Percentiles rank a stretch among this genome's conserved stretches.
Conservation (phyloP, 2,113 vertebrate genomes). For the Spea bombifrons region DNA sequence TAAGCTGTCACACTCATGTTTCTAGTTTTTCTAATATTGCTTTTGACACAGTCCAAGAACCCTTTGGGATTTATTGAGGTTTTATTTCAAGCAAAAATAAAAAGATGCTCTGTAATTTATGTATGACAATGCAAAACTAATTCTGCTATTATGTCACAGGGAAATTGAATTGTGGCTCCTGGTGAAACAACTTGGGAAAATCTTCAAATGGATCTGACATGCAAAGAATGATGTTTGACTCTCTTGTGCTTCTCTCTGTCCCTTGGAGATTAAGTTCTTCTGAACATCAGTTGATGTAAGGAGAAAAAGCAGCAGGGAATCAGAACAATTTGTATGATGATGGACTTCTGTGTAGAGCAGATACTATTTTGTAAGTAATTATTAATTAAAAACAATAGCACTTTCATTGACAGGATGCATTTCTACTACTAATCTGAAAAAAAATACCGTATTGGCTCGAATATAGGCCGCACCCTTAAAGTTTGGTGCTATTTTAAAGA, state of each 20-base stretch:
- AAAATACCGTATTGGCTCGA: too few relatives aligned
- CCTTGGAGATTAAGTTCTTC: conserved; percentile 4
- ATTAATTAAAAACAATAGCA: too few relatives aligned
- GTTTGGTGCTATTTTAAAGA: too few relatives aligned
- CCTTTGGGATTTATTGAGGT: conserved; percentile 21
- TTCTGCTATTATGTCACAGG: conserved; percentile 24
- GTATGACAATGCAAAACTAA: conserved; percentile 20
- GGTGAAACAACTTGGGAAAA: not conserved
- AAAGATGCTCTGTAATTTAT: conserved; percentile 15
- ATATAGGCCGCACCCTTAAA: too few relatives aligned
- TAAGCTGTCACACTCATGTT: conserved; percentile 10
- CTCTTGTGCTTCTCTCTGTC: not conserved
- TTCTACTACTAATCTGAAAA: too few relatives aligned
- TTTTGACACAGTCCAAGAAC: conserved; percentile 3
- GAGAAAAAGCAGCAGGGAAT: not conserved
- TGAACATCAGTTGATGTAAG: not conserved
- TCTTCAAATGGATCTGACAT: not conserved
- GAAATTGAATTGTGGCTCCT: conserved; percentile 6
- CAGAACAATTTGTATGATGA: not conserved
- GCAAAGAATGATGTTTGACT: not conserved
- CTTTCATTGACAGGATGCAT: too few relatives aligned
- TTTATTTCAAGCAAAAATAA: conserved; percentile 12
- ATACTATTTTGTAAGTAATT: not conserved
- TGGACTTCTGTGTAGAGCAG: not conserved
- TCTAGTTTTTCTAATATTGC: conserved; percentile 17